Evolutionary conservation across 1,140 invertebrate species (phyloP).

Genomic region (Cydia pomonella): DNA sequence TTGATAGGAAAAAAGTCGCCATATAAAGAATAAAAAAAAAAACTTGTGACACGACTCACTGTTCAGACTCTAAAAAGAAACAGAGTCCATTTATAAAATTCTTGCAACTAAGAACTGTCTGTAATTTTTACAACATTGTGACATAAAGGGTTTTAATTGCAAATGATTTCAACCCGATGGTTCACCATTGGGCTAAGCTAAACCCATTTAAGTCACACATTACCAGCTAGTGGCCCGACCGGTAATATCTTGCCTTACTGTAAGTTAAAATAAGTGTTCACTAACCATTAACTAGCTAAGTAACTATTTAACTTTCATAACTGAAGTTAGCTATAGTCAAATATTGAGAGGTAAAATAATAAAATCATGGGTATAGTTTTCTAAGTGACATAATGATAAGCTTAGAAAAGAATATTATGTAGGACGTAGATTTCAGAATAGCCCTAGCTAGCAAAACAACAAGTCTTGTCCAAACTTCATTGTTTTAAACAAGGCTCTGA

Average conservation of each 20-base stretch:
- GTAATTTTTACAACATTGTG: not conserved
- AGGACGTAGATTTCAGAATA: slow-evolving; percentile 5
- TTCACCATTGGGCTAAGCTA: no score
- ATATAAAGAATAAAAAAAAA: no score
- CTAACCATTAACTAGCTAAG: not conserved
- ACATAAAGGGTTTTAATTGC: not conserved
- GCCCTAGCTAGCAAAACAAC: not conserved
- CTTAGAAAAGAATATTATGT: slow-evolving; percentile 3
- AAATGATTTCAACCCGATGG: no score
- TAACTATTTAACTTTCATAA: slow-evolving; percentile 27
- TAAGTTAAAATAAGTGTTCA: slow-evolving; percentile 28
- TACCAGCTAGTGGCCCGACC: slow-evolving; percentile 28
- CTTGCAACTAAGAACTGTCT: not conserved
- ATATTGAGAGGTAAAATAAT: slow-evolving; percentile 5
- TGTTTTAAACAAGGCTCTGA: no score
- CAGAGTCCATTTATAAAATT: not conserved
- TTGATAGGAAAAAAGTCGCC: no score
- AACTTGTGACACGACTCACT: no score
- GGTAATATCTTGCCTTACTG: slow-evolving; percentile 26
- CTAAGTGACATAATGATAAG: slow-evolving; percentile 21
- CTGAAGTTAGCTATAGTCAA: not conserved
- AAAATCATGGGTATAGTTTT: slow-evolving; percentile 26
- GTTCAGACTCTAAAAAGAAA: no score
- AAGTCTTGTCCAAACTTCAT: not conserved
- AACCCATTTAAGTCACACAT: not conserved